These are phyloP conservation scores for Tipula helvola DNA, from an alignment of 2,888 invertebrate genomes.

Conservation along the genomic window DNA sequence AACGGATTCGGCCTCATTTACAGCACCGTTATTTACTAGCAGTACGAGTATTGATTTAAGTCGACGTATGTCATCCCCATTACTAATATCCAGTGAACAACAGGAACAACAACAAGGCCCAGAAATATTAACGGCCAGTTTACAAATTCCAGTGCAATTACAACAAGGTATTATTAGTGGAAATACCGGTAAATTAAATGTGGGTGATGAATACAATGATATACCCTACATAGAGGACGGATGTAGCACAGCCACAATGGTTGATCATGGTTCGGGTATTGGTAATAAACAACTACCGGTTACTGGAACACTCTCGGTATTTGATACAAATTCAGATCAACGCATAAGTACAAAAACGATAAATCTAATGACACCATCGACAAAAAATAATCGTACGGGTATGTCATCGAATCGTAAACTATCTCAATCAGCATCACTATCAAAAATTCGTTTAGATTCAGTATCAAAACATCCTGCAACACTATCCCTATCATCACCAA, in stretches of 20 bases:
- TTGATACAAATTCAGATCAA: conserved; percentile 15
- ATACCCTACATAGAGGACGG: conserved; percentile 51
- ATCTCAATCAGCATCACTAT: background rate
- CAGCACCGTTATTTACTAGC: background rate
- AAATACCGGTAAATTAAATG: conserved; percentile 4
- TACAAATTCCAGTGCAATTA: conserved; percentile 54
- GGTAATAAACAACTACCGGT: conserved; percentile 11
- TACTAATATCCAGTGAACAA: background rate
- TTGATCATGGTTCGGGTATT: background rate
- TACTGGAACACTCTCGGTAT: conserved; percentile 18
- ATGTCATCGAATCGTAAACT: background rate
- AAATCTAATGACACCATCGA: conserved; percentile 16
- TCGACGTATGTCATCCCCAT: background rate
- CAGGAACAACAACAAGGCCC: conserved; percentile 26
- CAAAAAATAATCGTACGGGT: conserved; percentile 15
- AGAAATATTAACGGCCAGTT: conserved; percentile 64
- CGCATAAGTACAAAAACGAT: conserved; percentile 15
- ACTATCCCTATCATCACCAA: background rate
- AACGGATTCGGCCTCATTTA: background rate
- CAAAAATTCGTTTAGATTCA: background rate
- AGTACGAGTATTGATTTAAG: background rate
- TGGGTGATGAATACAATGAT: conserved; percentile 32
- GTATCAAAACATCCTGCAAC: background rate
- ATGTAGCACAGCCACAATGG: background rate
- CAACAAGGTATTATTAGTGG: conserved; percentile 20